Base-by-base conservation (phyloP, 1,140 invertebrate species). In the Calliphora vicina region DNA sequence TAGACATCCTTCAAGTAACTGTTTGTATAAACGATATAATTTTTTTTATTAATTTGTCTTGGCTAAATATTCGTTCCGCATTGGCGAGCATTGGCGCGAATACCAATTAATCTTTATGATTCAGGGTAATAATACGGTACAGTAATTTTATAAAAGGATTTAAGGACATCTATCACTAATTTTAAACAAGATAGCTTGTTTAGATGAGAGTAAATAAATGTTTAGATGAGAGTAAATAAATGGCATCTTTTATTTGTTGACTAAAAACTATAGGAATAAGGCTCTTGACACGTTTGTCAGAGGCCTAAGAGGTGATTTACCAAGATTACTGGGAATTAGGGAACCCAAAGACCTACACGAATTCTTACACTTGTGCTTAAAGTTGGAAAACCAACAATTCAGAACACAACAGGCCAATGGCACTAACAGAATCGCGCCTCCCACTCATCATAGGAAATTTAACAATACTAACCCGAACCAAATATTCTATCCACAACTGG, bases 291-390 rank as follows among this genome's bases (percentile, higher is more conserved):
- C 82, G 15, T 74, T 83, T 42, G 2, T 83, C 10, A 50, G 72
- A 57, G 82, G 82, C 10, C 27, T 83, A 17, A 83, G 45, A 50
- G 82, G 45, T 5, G 82, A 78, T 27, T 74, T 83, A 57, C 73
- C 82, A 76, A 76, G 73, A 83, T 12, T 83, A n/a, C 26, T 83
- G 3, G 43, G 25, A 76, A 78, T 78, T 1, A 83, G 50, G 20
- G 82, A 83, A 27, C 72, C 73, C 9, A 27, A 12, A 23, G 50
- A 83, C 29, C 73, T 83, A 27, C 43, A n/a, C 13, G 9, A 76
- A 17, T 26, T 20, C 2, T 45, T 83, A 6, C 67, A 83, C n/a
- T 57, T 82, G n/a, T 82, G 81, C 29, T 25, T 82, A 20, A 82
- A 82, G 20, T 43, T 73, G 8, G 23, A 82, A 42, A 82, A 71